These are phyloP conservation scores for Whitmania pigra DNA, from an alignment of 1,140 invertebrate genomes.

Conservation along the genomic window DNA sequence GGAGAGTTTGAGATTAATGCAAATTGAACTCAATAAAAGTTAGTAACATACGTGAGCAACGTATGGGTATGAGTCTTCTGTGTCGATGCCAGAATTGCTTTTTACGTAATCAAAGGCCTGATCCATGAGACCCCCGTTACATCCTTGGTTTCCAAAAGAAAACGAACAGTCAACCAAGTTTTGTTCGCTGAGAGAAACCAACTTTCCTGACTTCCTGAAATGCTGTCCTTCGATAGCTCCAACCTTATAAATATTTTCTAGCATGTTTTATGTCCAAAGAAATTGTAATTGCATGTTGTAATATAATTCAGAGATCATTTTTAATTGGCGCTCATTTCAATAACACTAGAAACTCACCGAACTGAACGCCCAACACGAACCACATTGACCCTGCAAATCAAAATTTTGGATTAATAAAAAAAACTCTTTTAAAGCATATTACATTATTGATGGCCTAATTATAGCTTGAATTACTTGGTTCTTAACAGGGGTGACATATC, in stretches of 20 bases:
- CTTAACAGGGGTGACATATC: constrained; percentile 78
- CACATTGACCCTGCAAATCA: constrained; percentile 52
- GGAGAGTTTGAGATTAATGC: no score
- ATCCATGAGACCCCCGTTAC: constrained; percentile 29
- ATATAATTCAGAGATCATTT: background rate
- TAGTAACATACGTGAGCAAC: constrained; percentile 14
- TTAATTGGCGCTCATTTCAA: background rate
- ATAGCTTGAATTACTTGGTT: constrained; percentile 52
- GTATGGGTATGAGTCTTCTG: constrained; percentile 25
- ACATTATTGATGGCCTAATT: no score
- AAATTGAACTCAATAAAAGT: no score
- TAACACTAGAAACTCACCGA: constrained; percentile 30
- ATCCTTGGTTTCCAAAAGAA: constrained; percentile 27
- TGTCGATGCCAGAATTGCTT: constrained; percentile 24
- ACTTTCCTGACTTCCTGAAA: constrained; percentile 28
- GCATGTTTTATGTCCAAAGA: no score
- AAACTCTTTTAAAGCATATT: no score
- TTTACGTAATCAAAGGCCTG: constrained; percentile 27
- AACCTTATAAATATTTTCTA: constrained; percentile 24
- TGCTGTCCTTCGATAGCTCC: constrained; percentile 34
- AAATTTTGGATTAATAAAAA: no score
- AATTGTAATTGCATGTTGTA: no score
- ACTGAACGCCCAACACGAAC: constrained; percentile 83
- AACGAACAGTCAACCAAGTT: constrained; percentile 30
- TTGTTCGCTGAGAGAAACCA: constrained; percentile 34